Evolutionary conservation across 2,888 invertebrate species (phyloP).

Genomic region (Heliconius hortense): DNA sequence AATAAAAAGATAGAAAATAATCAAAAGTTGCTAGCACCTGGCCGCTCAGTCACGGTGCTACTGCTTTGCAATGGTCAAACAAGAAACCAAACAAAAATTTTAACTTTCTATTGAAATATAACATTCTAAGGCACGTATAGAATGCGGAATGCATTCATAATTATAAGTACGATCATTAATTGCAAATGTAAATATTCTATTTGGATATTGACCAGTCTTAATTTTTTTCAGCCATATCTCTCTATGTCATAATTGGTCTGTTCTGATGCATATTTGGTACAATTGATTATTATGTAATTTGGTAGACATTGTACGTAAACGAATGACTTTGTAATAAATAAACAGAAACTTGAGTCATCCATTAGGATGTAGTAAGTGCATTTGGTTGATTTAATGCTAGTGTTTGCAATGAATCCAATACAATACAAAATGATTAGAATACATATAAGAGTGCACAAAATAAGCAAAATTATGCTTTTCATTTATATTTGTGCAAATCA

Average conservation of each 20-base stretch:
- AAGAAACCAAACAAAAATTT: slow-evolving; percentile 48
- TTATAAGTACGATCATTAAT: slow-evolving; percentile 20
- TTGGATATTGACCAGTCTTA: slow-evolving; percentile 28
- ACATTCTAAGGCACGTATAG: slow-evolving; percentile 48
- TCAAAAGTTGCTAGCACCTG: slow-evolving; percentile 53
- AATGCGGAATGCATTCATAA: slow-evolving; percentile 25
- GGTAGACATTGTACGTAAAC: neutral
- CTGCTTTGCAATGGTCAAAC: slow-evolving; percentile 43
- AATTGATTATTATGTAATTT: slow-evolving; percentile 22
- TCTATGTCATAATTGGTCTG: slow-evolving; percentile 19
- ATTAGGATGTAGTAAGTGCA: slow-evolving; percentile 1
- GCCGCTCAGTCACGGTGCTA: slow-evolving; percentile 65
- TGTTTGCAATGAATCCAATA: slow-evolving; percentile 13
- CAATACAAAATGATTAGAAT: slow-evolving; percentile 27
- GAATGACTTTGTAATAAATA: slow-evolving; percentile 22
- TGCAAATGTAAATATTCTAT: slow-evolving; percentile 27
- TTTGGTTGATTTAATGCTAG: slow-evolving; percentile 4
- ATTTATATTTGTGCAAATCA: slow-evolving; percentile 29
- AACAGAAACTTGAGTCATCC: slow-evolving; percentile 4
- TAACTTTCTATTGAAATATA: slow-evolving; percentile 46
- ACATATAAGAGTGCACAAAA: slow-evolving; percentile 26
- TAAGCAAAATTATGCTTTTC: neutral
- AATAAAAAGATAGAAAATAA: slow-evolving; percentile 68
- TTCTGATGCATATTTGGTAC: slow-evolving; percentile 21
- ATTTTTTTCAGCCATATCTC: neutral